Evolutionary conservation across 1,140 invertebrate species (phyloP).

Genomic region (Myzus persicae): DNA sequence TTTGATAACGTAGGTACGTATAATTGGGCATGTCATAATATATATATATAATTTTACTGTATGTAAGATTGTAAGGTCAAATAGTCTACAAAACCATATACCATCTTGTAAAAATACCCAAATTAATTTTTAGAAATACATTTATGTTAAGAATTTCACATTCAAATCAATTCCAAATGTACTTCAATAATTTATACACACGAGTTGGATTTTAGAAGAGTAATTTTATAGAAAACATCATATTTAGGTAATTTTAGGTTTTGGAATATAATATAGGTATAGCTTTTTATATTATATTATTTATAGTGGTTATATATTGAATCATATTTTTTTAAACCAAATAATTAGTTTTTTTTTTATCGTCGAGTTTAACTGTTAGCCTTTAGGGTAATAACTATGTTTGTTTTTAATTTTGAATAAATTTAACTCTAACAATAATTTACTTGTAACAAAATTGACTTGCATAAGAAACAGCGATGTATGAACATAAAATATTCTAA

Average conservation of each 20-base stretch:
- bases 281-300: no score
- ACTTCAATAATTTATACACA: not conserved
- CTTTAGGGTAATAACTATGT: not conserved
- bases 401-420: not conserved
- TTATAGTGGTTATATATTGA: not conserved
- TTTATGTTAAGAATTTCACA: not conserved
- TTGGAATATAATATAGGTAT: not conserved
- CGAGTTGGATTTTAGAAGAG: no score
- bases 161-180: not conserved
- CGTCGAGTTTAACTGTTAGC: not conserved
- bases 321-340: not conserved
- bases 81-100: not conserved
- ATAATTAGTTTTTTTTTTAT: not conserved
- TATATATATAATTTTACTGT: no score
- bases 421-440: not conserved
- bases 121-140: not conserved
- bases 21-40: no score
- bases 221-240: no score
- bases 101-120: not conserved
- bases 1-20: no score
- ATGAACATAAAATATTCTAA: constrained; percentile 27
- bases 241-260: not conserved
- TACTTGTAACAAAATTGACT: not conserved
- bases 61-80: no score
- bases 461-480: not conserved